Evolutionary conservation across 2,888 invertebrate species (phyloP), one percentile per base, ranked within the genome.

Genomic region (Podabrus alpinus): DNA sequence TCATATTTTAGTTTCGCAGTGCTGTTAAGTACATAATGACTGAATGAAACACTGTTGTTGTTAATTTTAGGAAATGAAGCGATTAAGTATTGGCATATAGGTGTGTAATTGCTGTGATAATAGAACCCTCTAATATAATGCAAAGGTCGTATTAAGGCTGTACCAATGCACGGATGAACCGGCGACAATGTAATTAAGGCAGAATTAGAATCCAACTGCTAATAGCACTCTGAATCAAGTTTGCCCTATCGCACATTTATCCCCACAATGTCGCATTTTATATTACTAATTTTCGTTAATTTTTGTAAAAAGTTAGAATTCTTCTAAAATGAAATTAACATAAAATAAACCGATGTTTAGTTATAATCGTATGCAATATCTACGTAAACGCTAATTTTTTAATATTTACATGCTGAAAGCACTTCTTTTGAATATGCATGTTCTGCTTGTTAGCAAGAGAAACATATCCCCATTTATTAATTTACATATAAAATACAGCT

Each of bases 101-200:
- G 83, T 81, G 82, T 83, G 83, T 84, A 85, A 86, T 86, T 85
- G 84, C 82, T 79, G 79, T 81, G 83, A 82, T 85, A 85, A 85
- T 82, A 82, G 84, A 80, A 81, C 82, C 82, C 82, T 83, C 83
- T 86, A 87, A 87, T 86, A 86, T 84, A 83, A 86, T 83, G 85
- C 83, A 85, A 86, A 86, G 86, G 85, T 85, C 84, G 82, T 84
- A 82, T 83, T 82, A 82, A 81, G 80, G 82, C 77, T 77, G 79
- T 79, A 75, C 80, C 77, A 76, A 78, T 76, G 80, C 79, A 74
- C 75, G 75, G 77, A 82, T 81, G 83, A 83, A 84, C 82, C 83
- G 82, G 84, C 84, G 84, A 85, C 86, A 85, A 85, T 84, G 86
- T 86, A 86, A 86, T 86, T 86, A 86, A 84, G 83, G 80, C 80